These are phyloP conservation scores for Orgyia antiqua DNA, from an alignment of 2,888 invertebrate species.

Conservation along the genomic window DNA sequence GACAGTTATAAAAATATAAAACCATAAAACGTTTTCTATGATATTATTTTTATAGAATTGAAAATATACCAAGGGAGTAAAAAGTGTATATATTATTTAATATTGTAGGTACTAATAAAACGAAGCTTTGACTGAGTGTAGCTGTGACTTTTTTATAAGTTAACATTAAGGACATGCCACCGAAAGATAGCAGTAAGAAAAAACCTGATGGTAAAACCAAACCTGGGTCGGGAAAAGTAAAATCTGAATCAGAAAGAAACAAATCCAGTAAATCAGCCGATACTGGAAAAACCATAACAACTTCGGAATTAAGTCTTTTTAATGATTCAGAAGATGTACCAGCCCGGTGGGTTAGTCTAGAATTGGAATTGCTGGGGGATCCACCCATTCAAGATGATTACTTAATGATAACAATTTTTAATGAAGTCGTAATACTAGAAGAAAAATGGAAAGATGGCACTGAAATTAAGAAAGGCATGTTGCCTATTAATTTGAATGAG, in stretches of 20 bases:
- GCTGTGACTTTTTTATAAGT: no score
- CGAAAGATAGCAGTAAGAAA: not conserved
- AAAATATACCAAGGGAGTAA: no score
- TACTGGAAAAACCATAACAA: not conserved
- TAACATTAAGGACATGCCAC: no score
- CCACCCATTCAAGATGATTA: conserved; percentile 38
- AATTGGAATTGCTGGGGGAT: conserved; percentile 36
- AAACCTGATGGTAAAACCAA: not conserved
- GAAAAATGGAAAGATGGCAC: conserved; percentile 40
- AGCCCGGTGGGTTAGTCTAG: conserved; percentile 31
- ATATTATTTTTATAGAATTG: no score
- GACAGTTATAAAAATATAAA: no score
- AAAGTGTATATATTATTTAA: no score
- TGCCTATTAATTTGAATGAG: conserved; percentile 47
- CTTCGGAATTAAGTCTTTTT: no score
- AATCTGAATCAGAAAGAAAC: no score
- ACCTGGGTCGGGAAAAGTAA: not conserved
- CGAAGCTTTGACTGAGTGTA: no score
- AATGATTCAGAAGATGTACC: conserved; percentile 3
- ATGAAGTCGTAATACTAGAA: conserved; percentile 41
- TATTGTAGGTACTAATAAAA: no score
- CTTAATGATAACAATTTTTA: conserved; percentile 39
- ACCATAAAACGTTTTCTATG: no score
- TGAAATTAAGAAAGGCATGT: conserved; percentile 22
- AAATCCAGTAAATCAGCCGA: no score